These are phyloP conservation scores for Amniataba percoides DNA, from an alignment of 2,797 vertebrate genomes.

Conservation along the genomic window DNA sequence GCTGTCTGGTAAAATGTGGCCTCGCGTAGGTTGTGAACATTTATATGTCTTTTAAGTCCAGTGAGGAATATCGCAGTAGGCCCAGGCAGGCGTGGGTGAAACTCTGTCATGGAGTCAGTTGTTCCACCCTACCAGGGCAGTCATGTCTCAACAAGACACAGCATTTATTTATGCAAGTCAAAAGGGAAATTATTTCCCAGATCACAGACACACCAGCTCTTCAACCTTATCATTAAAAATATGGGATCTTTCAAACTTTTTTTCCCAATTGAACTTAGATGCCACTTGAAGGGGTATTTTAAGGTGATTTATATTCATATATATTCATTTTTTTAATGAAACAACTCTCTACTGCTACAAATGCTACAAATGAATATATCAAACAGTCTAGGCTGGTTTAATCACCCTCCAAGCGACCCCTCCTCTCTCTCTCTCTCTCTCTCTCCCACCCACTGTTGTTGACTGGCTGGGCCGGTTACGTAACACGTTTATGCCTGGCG, in stretches of 20 bases:
- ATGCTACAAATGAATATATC: background rate
- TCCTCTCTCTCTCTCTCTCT: slow-evolving; percentile 22
- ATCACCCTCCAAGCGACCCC: slow-evolving; percentile 46
- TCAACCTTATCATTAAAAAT: background rate
- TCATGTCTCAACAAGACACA: slow-evolving; percentile 59
- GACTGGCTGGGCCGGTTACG: slow-evolving; percentile 69
- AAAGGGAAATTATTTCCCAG: slow-evolving; percentile 22
- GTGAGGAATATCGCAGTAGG: slow-evolving; percentile 31
- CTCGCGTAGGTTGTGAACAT: slow-evolving; percentile 21
- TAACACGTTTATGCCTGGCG: slow-evolving; percentile 72
- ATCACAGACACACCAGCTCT: background rate
- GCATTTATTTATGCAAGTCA: slow-evolving; percentile 19
- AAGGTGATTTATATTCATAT: background rate
- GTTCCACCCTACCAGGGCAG: slow-evolving; percentile 52
- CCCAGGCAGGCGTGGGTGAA: slow-evolving; percentile 38
- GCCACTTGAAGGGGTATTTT: background rate
- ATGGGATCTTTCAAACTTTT: background rate
- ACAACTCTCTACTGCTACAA: background rate
- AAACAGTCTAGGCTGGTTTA: slow-evolving; percentile 16
- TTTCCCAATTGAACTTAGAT: background rate
- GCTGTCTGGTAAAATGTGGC: background rate
- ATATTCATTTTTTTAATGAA: background rate
- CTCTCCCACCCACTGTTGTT: slow-evolving; percentile 61
- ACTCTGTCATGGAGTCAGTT: slow-evolving; percentile 44
- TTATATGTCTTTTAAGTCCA: slow-evolving; percentile 1